Evolutionary conservation across 2,113 vertebrate genomes (phyloP).

Genomic region (Scophthalmus maximus): DNA sequence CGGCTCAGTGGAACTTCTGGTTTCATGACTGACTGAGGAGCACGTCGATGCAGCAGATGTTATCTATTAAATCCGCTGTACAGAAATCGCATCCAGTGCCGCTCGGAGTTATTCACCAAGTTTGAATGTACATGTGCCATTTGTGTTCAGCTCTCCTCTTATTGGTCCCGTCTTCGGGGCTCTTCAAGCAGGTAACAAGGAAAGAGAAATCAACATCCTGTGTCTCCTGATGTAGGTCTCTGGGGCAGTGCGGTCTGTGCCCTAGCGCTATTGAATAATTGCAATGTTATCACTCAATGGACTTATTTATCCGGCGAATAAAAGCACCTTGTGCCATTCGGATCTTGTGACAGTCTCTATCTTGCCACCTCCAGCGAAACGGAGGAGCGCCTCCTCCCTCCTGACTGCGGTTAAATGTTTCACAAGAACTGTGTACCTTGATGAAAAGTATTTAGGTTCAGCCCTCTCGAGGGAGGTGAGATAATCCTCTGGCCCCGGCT

Average conservation of each 20-base stretch:
- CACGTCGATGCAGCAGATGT: neutral
- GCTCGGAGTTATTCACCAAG: neutral
- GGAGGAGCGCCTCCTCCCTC: slow-evolving; percentile 31
- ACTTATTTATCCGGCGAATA: slow-evolving; percentile 67
- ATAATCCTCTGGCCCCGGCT: neutral
- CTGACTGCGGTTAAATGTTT: slow-evolving; percentile 60
- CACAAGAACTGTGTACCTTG: slow-evolving; percentile 28
- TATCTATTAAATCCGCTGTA: slow-evolving; percentile 17
- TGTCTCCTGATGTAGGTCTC: slow-evolving; percentile 25
- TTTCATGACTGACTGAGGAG: slow-evolving; percentile 23
- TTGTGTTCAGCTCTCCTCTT: too few species aligned
- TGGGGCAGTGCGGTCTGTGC: slow-evolving; percentile 23
- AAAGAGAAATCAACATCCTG: slow-evolving; percentile 3
- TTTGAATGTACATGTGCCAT: too few species aligned
- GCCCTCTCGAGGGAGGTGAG: neutral
- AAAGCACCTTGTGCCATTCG: slow-evolving; percentile 61
- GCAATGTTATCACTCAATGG: slow-evolving; percentile 55
- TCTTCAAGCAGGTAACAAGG: too few species aligned
- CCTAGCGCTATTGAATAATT: slow-evolving; percentile 26
- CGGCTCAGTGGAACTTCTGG: slow-evolving; percentile 23
- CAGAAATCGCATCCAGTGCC: slow-evolving; percentile 7
- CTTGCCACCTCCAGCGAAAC: slow-evolving; percentile 67
- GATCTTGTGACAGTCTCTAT: slow-evolving; percentile 73
- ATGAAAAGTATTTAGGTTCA: slow-evolving; percentile 28
- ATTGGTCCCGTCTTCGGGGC: too few species aligned